Percentiles rank a stretch among this genome's conserved stretches.
Evolutionary conservation across 2,888 invertebrate species (phyloP).

Genomic region (Sarcophaga rosellei): DNA sequence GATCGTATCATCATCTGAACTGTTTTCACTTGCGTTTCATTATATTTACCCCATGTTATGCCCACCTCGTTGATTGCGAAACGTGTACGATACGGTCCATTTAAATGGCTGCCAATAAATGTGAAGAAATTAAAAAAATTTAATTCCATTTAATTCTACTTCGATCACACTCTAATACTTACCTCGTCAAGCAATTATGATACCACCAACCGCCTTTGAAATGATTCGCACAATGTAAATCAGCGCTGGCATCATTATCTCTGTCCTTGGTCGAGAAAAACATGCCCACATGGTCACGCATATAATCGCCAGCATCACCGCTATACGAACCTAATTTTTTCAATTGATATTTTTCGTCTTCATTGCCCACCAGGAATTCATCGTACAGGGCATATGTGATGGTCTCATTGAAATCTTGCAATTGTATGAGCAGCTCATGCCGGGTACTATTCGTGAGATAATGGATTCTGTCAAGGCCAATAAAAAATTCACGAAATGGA

Average conservation of each 20-base stretch:
- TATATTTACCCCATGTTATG: slow-evolving; percentile 48
- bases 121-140: not conserved
- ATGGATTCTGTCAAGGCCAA: slow-evolving; percentile 54
- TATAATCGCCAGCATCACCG: slow-evolving; percentile 55
- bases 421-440: slow-evolving; percentile 46
- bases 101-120: slow-evolving; percentile 49
- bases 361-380: slow-evolving; percentile 53
- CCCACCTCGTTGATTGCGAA: slow-evolving; percentile 30
- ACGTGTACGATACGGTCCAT: slow-evolving; percentile 53
- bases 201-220: slow-evolving; percentile 63
- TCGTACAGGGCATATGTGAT: slow-evolving; percentile 45
- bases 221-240: slow-evolving; percentile 43
- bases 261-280: slow-evolving; percentile 53
- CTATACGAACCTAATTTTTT: slow-evolving; percentile 56
- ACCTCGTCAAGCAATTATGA: slow-evolving; percentile 57
- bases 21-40: slow-evolving; percentile 25
- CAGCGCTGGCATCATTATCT: slow-evolving; percentile 46
- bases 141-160: not conserved
- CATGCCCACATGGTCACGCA: slow-evolving; percentile 48
- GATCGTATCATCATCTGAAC: slow-evolving; percentile 57
- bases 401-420: slow-evolving; percentile 47
- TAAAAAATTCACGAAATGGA: slow-evolving; percentile 58
- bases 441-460: slow-evolving; percentile 26
- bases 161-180: not conserved
- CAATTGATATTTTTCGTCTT: slow-evolving; percentile 55